These are phyloP conservation scores for Drosophila mayri DNA, from an alignment of 1,140 invertebrate genomes.

Conservation along the genomic window DNA sequence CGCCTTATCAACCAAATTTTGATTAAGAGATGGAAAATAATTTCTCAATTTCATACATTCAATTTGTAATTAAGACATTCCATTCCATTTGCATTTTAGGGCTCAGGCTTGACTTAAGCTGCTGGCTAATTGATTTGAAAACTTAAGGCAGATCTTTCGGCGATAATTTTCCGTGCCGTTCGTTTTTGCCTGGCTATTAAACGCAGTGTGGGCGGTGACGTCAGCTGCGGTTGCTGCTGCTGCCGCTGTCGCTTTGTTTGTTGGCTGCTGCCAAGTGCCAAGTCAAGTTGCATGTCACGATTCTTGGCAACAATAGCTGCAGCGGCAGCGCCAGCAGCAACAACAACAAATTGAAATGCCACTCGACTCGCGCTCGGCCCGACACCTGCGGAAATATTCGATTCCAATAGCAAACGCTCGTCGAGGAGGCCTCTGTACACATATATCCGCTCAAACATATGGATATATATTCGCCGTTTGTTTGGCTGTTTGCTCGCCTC, in stretches of 20 bases:
- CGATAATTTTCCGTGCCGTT: slow-evolving; percentile 27
- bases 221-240: slow-evolving; percentile 46
- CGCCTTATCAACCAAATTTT: background rate
- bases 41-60: slow-evolving; percentile 56
- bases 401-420: slow-evolving; percentile 40
- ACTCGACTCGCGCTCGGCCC: slow-evolving; percentile 63
- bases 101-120: slow-evolving; percentile 19
- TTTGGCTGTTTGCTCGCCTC: slow-evolving; percentile 43
- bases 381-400: slow-evolving; percentile 81
- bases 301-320: slow-evolving; percentile 61
- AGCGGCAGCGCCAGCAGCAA: slow-evolving; percentile 32
- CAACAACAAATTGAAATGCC: slow-evolving; percentile 76
- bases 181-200: slow-evolving; percentile 35
- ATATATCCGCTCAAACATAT: slow-evolving; percentile 28
- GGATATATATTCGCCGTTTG: slow-evolving; percentile 33
- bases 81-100: slow-evolving; percentile 41
- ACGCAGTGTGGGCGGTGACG: slow-evolving; percentile 57
- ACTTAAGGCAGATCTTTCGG: slow-evolving; percentile 24
- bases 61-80: slow-evolving; percentile 20
- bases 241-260: slow-evolving; percentile 55
- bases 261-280: slow-evolving; percentile 69
- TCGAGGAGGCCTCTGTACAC: slow-evolving; percentile 59
- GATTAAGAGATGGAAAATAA: slow-evolving; percentile 29
- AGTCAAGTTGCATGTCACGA: slow-evolving; percentile 80
- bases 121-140: slow-evolving; percentile 65